Evolutionary conservation across 1,140 invertebrate species (phyloP).

Genomic region (Lysiphlebus fabarum): DNA sequence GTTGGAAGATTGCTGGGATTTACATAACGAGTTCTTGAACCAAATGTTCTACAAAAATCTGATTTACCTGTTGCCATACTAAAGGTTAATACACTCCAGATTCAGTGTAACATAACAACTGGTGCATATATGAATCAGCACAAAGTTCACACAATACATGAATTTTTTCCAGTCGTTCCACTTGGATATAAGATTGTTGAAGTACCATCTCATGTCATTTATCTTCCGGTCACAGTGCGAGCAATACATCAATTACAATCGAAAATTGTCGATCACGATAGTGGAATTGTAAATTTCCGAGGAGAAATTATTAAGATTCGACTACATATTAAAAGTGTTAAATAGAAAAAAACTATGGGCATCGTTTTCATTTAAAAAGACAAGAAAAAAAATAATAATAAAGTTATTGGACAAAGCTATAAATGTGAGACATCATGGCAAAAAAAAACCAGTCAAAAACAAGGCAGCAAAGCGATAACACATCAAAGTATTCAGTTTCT

Average conservation of each 20-base stretch:
- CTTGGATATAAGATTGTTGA: conserved; percentile 1
- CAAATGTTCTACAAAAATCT: too few relatives aligned
- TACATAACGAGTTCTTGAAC: too few relatives aligned
- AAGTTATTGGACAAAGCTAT: neutral
- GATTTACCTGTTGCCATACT: too few relatives aligned
- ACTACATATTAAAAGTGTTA: neutral
- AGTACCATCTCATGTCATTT: neutral
- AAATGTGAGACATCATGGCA: neutral
- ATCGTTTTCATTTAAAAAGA: neutral
- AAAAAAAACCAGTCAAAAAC: neutral
- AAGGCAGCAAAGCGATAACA: neutral
- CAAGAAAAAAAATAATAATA: neutral
- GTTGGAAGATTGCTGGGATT: too few relatives aligned
- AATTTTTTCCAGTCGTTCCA: neutral
- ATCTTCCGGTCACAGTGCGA: neutral
- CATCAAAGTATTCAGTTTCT: conserved; percentile 2
- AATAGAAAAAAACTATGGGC: neutral
- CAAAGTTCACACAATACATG: conserved; percentile 3
- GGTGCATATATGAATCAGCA: neutral
- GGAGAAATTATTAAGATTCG: neutral
- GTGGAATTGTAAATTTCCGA: neutral
- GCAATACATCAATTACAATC: neutral
- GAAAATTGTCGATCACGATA: neutral
- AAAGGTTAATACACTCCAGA: neutral
- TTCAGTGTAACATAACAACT: neutral